phyloP scores from a whole-genome alignment of 1,140 invertebrate species.

The Drosophila kepulauana region DNA sequence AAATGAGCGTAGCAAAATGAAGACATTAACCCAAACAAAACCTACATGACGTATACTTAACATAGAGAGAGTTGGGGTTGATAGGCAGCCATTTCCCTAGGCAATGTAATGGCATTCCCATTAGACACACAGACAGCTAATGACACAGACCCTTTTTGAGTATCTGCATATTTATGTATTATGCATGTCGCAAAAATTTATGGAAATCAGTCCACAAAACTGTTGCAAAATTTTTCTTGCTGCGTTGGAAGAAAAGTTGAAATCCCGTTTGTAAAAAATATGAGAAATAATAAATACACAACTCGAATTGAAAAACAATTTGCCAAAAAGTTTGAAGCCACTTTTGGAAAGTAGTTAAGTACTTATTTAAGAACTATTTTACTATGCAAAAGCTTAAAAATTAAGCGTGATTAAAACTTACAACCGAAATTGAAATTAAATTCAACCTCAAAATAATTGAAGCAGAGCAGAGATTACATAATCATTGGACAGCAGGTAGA shows the following conservation, averaged over 20 bases:
- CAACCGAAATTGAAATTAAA: neutral
- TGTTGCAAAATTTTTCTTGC: slow-evolving; percentile 18
- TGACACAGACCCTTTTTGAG: slow-evolving; percentile 27
- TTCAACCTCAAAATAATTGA: neutral
- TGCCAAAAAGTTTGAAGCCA: too few relatives aligned
- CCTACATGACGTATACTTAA: neutral
- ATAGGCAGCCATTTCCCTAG: neutral
- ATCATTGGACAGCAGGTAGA: neutral
- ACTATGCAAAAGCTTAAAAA: neutral
- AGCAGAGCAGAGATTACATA: too few relatives aligned
- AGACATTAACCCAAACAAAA: slow-evolving; percentile 28
- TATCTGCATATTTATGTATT: slow-evolving; percentile 15
- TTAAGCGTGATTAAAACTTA: neutral
- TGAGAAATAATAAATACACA: neutral
- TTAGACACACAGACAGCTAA: slow-evolving; percentile 29
- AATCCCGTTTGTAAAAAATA: too few relatives aligned
- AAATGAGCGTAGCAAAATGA: slow-evolving; percentile 35
- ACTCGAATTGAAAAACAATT: slow-evolving; percentile 28
- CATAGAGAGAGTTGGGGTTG: neutral
- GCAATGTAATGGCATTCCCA: slow-evolving; percentile 16
- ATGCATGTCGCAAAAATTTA: slow-evolving; percentile 7
- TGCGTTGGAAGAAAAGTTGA: neutral
- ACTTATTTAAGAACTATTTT: too few relatives aligned
- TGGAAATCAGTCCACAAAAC: slow-evolving; percentile 31
- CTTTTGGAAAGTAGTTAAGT: too few relatives aligned